Conservation (phyloP, 2,113 vertebrate species). For the Lasiurus borealis region DNA sequence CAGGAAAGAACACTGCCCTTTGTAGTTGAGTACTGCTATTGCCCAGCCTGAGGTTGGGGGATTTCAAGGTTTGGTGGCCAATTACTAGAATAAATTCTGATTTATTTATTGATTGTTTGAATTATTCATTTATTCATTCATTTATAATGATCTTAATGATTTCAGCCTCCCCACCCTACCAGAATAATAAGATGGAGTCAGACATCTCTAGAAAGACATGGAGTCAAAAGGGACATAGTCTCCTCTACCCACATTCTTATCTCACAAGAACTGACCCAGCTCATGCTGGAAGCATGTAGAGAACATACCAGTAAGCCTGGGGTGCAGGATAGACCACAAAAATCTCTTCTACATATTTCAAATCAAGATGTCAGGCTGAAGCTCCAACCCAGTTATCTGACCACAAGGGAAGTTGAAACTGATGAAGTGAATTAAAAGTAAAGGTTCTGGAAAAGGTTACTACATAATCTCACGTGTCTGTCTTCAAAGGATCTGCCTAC, state of each 20-base stretch:
- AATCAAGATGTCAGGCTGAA: conserved; percentile 15
- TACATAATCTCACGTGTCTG: background rate
- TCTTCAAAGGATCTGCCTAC: background rate
- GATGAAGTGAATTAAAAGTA: background rate
- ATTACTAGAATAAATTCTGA: conserved; percentile 29
- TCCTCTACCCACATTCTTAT: background rate
- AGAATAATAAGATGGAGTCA: background rate
- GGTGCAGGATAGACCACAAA: background rate
- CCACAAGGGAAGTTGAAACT: background rate
- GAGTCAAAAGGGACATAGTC: background rate
- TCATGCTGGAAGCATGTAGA: background rate
- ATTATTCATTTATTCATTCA: no score
- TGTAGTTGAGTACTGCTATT: background rate
- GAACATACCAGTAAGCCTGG: background rate
- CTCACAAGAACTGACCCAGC: background rate
- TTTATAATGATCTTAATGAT: no score
- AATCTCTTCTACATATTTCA: background rate
- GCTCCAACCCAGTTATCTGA: background rate
- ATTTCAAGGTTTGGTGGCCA: background rate
- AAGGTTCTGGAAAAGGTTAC: background rate
- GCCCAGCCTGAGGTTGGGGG: background rate
- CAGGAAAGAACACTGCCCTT: background rate
- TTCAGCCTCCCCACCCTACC: no score
- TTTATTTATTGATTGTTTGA: background rate
- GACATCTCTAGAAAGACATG: background rate